Percentiles rank a stretch among this genome's conserved stretches.
These are phyloP conservation scores for Silurus asotus DNA, from an alignment of 2,113 vertebrate genomes.

Conservation along the genomic window DNA sequence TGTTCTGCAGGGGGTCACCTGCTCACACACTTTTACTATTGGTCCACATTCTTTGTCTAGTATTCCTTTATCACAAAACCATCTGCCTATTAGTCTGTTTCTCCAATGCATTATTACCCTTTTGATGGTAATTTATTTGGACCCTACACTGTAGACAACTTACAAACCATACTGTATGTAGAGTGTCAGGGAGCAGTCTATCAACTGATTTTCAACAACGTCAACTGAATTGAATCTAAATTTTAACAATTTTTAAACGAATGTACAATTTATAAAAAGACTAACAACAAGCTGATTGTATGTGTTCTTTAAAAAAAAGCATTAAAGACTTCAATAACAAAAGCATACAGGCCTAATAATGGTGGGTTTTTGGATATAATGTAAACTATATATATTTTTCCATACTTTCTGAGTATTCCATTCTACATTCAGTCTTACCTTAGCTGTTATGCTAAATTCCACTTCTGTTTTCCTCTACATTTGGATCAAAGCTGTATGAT, in stretches of 20 bases:
- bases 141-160: background rate
- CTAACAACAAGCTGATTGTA: background rate
- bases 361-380: background rate
- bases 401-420: background rate
- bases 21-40: slow-evolving; percentile 51
- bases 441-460: background rate
- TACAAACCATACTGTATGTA: background rate
- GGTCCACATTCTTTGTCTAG: background rate
- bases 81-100: slow-evolving; percentile 52
- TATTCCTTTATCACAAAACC: background rate
- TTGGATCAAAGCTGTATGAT: background rate
- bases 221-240: background rate
- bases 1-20: slow-evolving; percentile 74
- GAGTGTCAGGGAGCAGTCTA: background rate
- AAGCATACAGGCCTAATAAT: background rate
- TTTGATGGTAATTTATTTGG: background rate
- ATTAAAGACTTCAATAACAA: background rate
- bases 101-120: background rate
- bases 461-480: background rate
- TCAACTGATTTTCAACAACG: background rate
- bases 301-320: too few relatives aligned
- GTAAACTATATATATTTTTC: background rate
- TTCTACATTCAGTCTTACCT: background rate
- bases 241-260: background rate
- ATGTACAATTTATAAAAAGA: background rate